Conservation (phyloP, 2,113 vertebrate genomes). For the Dinomys branickii region DNA sequence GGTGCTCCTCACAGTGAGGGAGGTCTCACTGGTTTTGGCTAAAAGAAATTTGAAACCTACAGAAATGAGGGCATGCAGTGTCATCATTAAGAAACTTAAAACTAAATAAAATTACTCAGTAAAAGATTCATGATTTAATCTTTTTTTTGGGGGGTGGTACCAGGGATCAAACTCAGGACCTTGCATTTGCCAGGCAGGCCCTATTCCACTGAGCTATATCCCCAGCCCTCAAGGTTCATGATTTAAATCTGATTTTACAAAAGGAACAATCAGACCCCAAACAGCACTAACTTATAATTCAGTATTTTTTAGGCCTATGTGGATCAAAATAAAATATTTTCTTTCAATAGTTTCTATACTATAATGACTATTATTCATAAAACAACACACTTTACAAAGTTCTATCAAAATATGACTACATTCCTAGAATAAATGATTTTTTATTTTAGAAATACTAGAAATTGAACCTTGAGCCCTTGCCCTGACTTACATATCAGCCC, state of each 20-base stretch:
- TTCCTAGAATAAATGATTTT: not conserved
- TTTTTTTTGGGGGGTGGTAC: too few relatives aligned
- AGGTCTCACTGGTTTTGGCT: not conserved
- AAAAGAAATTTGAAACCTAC: conserved; percentile 26
- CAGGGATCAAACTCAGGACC: too few relatives aligned
- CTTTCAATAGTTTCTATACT: conserved; percentile 25
- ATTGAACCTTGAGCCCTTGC: not conserved
- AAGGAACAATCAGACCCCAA: conserved; percentile 27
- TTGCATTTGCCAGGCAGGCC: too few relatives aligned
- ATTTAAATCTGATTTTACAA: conserved; percentile 50
- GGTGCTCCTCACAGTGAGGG: not conserved
- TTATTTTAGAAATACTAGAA: not conserved
- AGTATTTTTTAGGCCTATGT: conserved; percentile 38
- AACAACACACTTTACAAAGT: conserved; percentile 40
- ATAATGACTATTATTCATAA: conserved; percentile 19
- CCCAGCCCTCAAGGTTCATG: not conserved
- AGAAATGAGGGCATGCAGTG: conserved; percentile 17
- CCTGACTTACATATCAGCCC: not conserved
- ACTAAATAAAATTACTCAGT: conserved; percentile 35
- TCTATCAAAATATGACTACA: conserved; percentile 10
- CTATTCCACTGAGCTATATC: too few relatives aligned
- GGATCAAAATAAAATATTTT: conserved; percentile 28
- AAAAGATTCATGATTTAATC: conserved; percentile 42
- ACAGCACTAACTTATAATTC: conserved; percentile 23
- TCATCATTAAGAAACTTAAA: conserved; percentile 25